These are phyloP conservation scores for Meloidogyne hapla DNA, from an alignment of 1,140 invertebrate species.

Conservation along the genomic window DNA sequence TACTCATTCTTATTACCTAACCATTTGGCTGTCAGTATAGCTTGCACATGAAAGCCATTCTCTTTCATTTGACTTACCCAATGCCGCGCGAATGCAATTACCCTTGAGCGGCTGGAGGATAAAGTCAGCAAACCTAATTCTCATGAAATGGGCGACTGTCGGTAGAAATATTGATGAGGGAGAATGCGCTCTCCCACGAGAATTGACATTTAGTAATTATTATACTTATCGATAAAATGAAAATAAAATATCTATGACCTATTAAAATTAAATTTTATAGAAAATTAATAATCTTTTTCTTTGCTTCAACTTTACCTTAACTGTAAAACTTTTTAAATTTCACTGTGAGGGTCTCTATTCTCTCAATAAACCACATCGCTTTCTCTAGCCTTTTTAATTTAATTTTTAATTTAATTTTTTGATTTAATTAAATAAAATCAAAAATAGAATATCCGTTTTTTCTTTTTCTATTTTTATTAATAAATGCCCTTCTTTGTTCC, in stretches of 20 bases:
- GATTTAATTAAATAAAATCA: too few relatives aligned
- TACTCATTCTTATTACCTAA: not conserved
- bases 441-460: not conserved
- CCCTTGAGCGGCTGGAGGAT: not conserved
- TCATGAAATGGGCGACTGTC: not conserved
- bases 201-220: not conserved
- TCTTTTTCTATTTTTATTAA: not conserved
- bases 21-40: not conserved
- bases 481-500: not conserved
- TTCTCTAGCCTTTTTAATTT: too few relatives aligned
- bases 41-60: not conserved
- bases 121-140: slow-evolving; percentile 3
- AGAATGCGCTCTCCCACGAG: not conserved
- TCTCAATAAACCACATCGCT: too few relatives aligned
- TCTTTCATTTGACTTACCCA: not conserved
- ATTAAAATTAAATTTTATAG: too few relatives aligned
- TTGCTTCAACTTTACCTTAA: too few relatives aligned
- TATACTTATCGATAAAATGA: not conserved
- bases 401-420: too few relatives aligned
- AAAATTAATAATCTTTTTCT: too few relatives aligned
- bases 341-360: too few relatives aligned
- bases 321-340: too few relatives aligned
- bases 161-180: not conserved
- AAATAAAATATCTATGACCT: not conserved
- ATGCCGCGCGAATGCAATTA: not conserved